Evolutionary conservation across 2,113 vertebrate genomes (phyloP).

Genomic region (Zosterops borbonicus): DNA sequence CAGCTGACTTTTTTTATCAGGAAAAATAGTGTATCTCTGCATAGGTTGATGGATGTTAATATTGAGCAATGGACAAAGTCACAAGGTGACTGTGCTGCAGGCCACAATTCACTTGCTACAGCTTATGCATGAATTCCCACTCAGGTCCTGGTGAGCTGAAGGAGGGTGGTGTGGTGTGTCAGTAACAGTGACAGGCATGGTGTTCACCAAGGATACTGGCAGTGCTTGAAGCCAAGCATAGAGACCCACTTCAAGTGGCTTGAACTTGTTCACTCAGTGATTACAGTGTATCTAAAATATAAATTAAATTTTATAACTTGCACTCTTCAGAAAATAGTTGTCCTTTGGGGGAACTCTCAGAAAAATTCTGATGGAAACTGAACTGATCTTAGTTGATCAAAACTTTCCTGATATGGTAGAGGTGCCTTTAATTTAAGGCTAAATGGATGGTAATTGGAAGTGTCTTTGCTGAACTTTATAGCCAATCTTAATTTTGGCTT

Average conservation of each 20-base stretch:
- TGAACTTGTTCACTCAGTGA: not conserved
- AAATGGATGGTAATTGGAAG: constrained; percentile 15
- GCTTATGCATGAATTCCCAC: not conserved
- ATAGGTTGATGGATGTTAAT: not conserved
- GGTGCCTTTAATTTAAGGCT: constrained; percentile 31
- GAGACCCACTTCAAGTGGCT: not conserved
- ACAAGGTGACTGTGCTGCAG: not conserved
- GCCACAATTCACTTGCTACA: not conserved
- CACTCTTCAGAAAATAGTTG: not conserved
- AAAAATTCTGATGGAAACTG: not conserved
- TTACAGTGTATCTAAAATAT: not conserved
- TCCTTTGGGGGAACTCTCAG: not conserved
- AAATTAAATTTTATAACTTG: not conserved
- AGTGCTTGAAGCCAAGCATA: accelerated
- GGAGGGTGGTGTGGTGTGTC: not conserved
- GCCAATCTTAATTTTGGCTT: constrained; percentile 1
- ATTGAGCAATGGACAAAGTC: accelerated
- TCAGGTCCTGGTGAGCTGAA: not conserved
- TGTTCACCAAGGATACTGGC: not conserved
- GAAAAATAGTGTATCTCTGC: not conserved
- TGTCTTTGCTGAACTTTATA: constrained; percentile 30
- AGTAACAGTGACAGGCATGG: not conserved
- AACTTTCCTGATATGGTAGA: not conserved
- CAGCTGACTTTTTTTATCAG: not conserved
- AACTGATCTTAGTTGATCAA: not conserved